A percentile compares a stretch with the other conserved stretches of the same genome.
phyloP scores from a whole-genome alignment of 2,113 vertebrate species.

The Xenotilapia longispinis region DNA sequence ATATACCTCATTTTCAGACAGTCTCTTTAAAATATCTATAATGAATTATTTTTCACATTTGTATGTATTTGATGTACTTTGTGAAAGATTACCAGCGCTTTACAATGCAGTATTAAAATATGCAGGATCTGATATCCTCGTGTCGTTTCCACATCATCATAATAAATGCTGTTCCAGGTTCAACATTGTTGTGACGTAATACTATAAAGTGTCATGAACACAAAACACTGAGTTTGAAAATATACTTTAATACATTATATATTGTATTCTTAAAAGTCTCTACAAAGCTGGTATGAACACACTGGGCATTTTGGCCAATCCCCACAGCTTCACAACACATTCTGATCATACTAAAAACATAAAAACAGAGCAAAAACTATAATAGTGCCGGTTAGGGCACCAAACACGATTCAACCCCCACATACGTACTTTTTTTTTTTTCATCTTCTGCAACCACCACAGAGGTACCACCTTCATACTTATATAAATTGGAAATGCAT shows the following conservation, averaged over 20 bases:
- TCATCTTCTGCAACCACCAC: background rate
- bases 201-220: background rate
- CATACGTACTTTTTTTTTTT: background rate
- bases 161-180: background rate
- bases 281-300: conserved; percentile 25
- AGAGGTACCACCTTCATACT: background rate
- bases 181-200: background rate
- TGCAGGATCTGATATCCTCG: background rate
- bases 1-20: background rate
- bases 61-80: background rate
- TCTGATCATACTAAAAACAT: conserved; percentile 18
- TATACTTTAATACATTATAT: conserved; percentile 59
- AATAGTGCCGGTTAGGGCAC: background rate
- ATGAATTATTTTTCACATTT: rapidly evolving
- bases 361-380: background rate
- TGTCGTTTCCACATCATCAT: background rate
- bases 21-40: background rate
- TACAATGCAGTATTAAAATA: background rate
- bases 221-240: conserved; percentile 31
- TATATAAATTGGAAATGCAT: background rate
- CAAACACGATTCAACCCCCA: background rate
- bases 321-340: conserved; percentile 23
- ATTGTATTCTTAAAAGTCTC: conserved; percentile 4
- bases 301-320: background rate
- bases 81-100: background rate